Evolutionary conservation across 2,888 invertebrate species (phyloP), one percentile per base, ranked within the genome.

Genomic region (Trichogramma dendrolimi): DNA sequence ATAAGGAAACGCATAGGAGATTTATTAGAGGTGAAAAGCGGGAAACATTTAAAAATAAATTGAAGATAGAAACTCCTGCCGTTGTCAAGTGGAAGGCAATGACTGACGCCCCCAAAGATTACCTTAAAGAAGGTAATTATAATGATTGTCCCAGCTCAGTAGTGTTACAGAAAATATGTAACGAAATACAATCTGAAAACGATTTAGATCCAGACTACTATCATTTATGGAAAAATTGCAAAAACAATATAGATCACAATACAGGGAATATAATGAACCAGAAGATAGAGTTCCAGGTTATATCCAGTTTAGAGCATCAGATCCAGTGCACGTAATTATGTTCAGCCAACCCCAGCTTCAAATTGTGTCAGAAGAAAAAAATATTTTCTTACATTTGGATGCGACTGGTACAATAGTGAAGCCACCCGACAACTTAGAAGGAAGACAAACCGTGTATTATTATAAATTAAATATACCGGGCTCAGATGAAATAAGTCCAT

Each of bases 191-290:
- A 10, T 3, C 27, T 4, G n/a, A 55, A 46, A 4, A 55, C 4
- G 55, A 55, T 7, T 7, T 55, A 0, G 47, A 55, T n/a, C n/a
- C 11, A 5, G 55, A 55, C 27, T 42, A 53, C 8, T 53, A 53
- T 27, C 14, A 42, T 53, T 53, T 11, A 53, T 53, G 42, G 53
- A 53, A 41, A 40, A 53, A 53, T 14, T 55, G 2, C 10, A 47
- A 55, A 6, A 55, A 42, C 8, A 14, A 11, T 53, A 53, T 8
- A 27, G 7, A 27, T 2, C 14, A 43, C 1, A 6, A 0, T 6
- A 43, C 27, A 27, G 3, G 27, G 2, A 27, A 2, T 14, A 14
- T 14, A 14, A 14, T 14, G 14, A 1, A 14, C 14, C 14, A 1
- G 43, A 14, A 2, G 10, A 5, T 1, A 6, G 43, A 14, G 6